Base-by-base conservation (phyloP, 1,140 invertebrate genomes). In the Drosophila murphyi region DNA sequence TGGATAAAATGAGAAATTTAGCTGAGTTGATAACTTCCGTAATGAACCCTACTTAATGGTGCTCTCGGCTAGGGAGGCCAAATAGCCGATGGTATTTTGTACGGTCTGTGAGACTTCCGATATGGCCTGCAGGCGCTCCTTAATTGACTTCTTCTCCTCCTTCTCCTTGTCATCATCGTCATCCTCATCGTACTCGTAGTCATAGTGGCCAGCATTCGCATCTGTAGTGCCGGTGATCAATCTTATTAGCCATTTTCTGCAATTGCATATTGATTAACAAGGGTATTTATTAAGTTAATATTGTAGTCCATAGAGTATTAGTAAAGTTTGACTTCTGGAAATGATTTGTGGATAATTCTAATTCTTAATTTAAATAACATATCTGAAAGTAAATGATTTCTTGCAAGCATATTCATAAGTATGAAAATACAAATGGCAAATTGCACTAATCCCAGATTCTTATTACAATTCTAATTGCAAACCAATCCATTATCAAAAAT, bases 91-190 rank as follows among this genome's bases (percentile, higher is more conserved):
- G 2, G 96, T 96, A 87, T 98, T 98, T 93, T 99, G 98, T 1
- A 99, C 97, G 39, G 96, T 96, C 93, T 98, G 96, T 31, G 97
- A 98, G 29, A 99, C 97, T 93, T 99, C 98, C 93, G 99, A 98
- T 71, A 99, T 98, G 2, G 97, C 96, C 93, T 98, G 97, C 4
- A 99, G 92, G 63, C 97, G 95, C 93, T 99, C 98, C 92, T 98
- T 98, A 71, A 99, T 94, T 83, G 96, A 97, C 93, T 98, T 98
- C 92, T 99, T 99, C 91, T 99, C 98, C 93, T 99, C 98, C 92
- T 96, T 96, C 78, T 96, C 95, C 92, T 96, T 96, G 80, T 97
- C 96, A 68, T 96, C 95, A 28, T 96, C 95, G 62, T 97, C 96
- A 3, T 96, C 96, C 71, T 97, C 93, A 47, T 94, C 93, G 93